Base-by-base conservation (phyloP, 2,888 invertebrate genomes). In the Anthophora plumipes region DNA sequence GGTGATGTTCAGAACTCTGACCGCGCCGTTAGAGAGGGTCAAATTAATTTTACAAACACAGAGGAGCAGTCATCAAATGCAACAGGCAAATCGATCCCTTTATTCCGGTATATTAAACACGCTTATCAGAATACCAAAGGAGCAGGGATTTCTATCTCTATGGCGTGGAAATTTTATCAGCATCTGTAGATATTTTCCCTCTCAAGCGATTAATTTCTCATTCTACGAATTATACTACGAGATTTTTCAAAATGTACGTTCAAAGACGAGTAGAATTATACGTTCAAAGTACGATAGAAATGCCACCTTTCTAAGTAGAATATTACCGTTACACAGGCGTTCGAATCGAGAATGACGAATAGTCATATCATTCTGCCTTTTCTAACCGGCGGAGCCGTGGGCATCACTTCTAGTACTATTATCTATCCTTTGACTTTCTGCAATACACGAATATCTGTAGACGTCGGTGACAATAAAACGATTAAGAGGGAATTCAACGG, bases 31-130 rank as follows among this genome's bases (percentile, higher is more conserved):
- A 14, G 84, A 83, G 48, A 72, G 83, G 22, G 39, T 83, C 9
- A 84, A 80, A 61, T 61, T 84, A 48, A 84, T 83, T 39, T 73
- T 83, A 22, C 83, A 83, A 17, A 83, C 83, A 22, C 83, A 83
- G 59, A 41, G 80, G n/a, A 76, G 80, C 46, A 83, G 84, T 22
- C 50, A 2, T 14, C 84, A 84, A 46, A 80, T 83, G 48, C 66
- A 22, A n/a, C 8, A 20, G 1, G 9, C 22, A n/a, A 14, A 73
- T n/a, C 69, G 67, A 60, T 48, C 41, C 9, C 57, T 67, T 2
- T 83, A 83, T n/a, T 39, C 60, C 9, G 80, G 83, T 8, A 43
- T 84, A 12, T 11, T 61, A 0, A 64, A 83, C 25, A 70, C 83
- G 9, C 20, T 76, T 5, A 1, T 60, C 17, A 59, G 84, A 46